A percentile compares a stretch with the other conserved stretches of the same genome.
Evolutionary conservation across 2,888 invertebrate species (phyloP).

Genomic region (Bembecia ichneumoniformis): DNA sequence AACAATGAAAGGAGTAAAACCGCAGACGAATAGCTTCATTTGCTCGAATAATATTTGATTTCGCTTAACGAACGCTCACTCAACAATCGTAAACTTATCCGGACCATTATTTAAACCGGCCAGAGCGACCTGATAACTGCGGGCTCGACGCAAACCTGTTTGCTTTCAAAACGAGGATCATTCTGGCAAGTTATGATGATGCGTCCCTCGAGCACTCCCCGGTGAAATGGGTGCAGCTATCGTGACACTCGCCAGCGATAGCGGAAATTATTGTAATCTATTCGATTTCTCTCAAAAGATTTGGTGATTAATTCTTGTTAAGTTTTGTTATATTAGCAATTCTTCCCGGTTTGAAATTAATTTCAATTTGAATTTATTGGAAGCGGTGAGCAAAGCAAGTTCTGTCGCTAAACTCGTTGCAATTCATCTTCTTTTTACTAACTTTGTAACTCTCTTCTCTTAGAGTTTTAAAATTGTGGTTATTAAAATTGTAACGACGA

Average conservation of each 20-base stretch:
- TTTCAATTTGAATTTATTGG: no score
- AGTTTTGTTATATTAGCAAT: no score
- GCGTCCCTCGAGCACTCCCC: constrained; percentile 16
- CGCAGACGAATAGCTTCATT: not conserved
- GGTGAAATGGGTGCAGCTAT: not conserved
- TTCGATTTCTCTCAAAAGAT: no score
- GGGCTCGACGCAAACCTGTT: constrained; percentile 11
- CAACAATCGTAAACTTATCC: not conserved
- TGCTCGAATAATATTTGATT: not conserved
- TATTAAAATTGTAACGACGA: no score
- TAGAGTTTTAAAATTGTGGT: no score
- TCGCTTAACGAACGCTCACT: not conserved
- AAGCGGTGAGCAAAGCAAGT: no score
- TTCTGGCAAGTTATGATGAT: constrained; percentile 33
- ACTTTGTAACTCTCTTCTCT: no score
- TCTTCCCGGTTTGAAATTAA: no score
- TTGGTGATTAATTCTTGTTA: no score
- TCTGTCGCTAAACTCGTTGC: no score
- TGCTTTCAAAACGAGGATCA: constrained; percentile 34
- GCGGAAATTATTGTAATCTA: not conserved
- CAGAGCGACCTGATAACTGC: not conserved
- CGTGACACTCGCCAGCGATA: not conserved
- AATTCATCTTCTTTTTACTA: no score
- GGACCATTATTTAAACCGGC: not conserved
- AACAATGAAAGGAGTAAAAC: not conserved